Percentiles rank a stretch among this genome's conserved stretches.
Conservation (phyloP, 2,888 invertebrate genomes). For the Holacanthella duospinosa region DNA sequence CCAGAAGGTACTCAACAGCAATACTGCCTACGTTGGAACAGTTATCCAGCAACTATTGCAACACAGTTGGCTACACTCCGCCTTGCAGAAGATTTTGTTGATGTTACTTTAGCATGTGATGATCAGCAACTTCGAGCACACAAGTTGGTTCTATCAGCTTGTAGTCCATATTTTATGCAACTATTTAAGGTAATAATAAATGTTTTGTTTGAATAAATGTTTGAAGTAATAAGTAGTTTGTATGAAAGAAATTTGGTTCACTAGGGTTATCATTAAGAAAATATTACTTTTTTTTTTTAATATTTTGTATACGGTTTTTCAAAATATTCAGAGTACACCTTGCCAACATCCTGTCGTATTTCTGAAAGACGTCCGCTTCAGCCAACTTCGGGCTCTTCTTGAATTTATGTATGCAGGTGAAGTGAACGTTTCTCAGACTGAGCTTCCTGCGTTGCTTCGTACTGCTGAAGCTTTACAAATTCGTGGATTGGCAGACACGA, state of each 20-base stretch:
- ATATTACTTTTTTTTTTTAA: not conserved
- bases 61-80: slow-evolving; percentile 74
- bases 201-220: no score
- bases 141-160: slow-evolving; percentile 68
- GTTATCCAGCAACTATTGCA: slow-evolving; percentile 69
- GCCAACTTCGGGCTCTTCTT: slow-evolving; percentile 63
- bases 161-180: slow-evolving; percentile 79
- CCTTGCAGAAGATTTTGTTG: slow-evolving; percentile 77
- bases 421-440: slow-evolving; percentile 82
- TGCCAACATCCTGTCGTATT: slow-evolving; percentile 77
- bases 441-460: slow-evolving; percentile 79
- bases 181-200: slow-evolving; percentile 61
- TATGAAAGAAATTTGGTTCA: not conserved
- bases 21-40: slow-evolving; percentile 82
- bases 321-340: slow-evolving; percentile 57
- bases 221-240: not conserved
- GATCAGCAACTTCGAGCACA: slow-evolving; percentile 73
- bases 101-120: slow-evolving; percentile 76
- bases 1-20: slow-evolving; percentile 49
- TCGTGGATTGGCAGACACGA: slow-evolving; percentile 70
- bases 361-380: slow-evolving; percentile 69
- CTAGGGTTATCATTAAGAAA: no score
- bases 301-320: not conserved
- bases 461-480: slow-evolving; percentile 85
- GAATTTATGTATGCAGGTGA: slow-evolving; percentile 80